Evolutionary conservation across 92 coral and sea anemone genomes (phyloP).

Genomic region (Anthopleura xanthogrammica): DNA sequence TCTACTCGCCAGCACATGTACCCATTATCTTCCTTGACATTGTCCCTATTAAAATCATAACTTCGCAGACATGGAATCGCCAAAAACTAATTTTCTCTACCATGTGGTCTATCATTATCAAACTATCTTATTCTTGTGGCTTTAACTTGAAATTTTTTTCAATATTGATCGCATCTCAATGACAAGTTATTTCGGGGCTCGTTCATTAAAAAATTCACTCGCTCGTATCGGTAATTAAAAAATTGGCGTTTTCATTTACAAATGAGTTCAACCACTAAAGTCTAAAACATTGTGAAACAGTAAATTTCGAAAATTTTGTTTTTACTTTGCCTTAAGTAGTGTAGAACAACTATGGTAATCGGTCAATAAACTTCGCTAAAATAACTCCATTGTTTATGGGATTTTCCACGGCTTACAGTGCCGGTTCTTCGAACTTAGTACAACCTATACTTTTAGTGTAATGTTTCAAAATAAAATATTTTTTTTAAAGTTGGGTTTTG

Average conservation of each 20-base stretch:
- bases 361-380: not conserved
- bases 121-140: not conserved
- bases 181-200: not conserved
- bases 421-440: not conserved
- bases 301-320: not conserved
- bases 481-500: too few relatives aligned
- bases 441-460: not conserved
- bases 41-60: not conserved
- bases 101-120: not conserved
- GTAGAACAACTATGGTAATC: not conserved
- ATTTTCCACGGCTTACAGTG: not conserved
- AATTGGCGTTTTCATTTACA: not conserved
- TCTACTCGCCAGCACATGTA: not conserved
- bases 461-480: not conserved
- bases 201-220: not conserved
- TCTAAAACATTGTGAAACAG: too few relatives aligned
- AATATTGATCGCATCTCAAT: not conserved
- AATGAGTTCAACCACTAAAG: too few relatives aligned
- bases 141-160: not conserved
- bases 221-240: not conserved
- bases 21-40: not conserved
- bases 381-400: not conserved
- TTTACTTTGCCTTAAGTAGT: not conserved
- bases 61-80: not conserved
- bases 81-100: not conserved